A percentile compares a stretch with the other conserved stretches of the same genome.
phyloP scores from a whole-genome alignment of 2,113 vertebrate genomes.

The Meleagris gallopavo region DNA sequence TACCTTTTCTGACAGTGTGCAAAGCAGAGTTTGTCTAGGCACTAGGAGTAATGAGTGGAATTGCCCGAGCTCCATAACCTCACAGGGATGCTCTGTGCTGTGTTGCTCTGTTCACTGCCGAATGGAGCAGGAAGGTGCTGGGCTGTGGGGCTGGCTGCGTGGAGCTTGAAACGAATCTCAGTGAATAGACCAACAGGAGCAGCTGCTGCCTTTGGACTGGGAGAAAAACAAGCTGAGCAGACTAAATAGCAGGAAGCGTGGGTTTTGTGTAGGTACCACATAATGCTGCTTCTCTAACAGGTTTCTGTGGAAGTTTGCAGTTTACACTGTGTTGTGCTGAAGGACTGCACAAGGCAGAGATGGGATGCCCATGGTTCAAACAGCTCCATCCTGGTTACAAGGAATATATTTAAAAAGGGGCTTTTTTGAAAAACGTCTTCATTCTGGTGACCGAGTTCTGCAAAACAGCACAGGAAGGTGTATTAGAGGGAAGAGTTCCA shows the following conservation, averaged over 20 bases:
- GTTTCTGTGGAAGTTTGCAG: not conserved
- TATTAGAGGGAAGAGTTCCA: not conserved
- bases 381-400: not conserved
- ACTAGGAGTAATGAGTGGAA: conserved; percentile 31
- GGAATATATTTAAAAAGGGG: not conserved
- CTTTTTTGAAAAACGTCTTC: not conserved
- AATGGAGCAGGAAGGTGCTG: conserved; percentile 1
- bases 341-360: not conserved
- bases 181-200: not conserved
- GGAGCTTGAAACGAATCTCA: not conserved
- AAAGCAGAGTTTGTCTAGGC: not conserved
- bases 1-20: not conserved
- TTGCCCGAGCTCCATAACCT: not conserved
- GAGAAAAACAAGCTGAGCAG: not conserved
- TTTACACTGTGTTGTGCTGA: not conserved
- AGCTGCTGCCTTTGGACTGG: conserved; percentile 2
- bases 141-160: not conserved
- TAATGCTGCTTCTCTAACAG: not conserved
- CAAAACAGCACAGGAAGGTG: not conserved
- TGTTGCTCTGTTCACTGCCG: not conserved
- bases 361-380: not conserved
- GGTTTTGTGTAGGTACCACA: not conserved
- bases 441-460: not conserved
- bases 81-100: not conserved
- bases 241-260: not conserved